Conservation (phyloP, 2,797 vertebrate genomes). For the Hafferia zeledoni region DNA sequence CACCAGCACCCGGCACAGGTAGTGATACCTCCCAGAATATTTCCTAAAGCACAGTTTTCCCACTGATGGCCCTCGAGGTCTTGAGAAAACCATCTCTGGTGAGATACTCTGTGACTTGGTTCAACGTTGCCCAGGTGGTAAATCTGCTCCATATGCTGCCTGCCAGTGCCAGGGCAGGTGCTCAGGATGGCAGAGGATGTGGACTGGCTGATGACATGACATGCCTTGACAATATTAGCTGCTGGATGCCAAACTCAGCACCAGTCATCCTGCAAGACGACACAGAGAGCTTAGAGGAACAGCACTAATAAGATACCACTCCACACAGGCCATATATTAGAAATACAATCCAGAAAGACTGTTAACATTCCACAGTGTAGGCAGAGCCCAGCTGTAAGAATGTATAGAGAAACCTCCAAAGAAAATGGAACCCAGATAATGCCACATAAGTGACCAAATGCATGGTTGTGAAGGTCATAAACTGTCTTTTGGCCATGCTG, state of each 20-base stretch:
- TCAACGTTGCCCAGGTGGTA: not conserved
- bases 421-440: not conserved
- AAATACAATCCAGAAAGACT: not conserved
- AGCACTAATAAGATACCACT: not conserved
- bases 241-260: not conserved
- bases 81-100: not conserved
- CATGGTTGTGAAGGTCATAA: not conserved
- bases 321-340: not conserved
- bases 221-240: not conserved
- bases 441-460: not conserved
- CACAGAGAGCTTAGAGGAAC: not conserved
- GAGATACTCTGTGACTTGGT: not conserved
- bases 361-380: not conserved
- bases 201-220: not conserved
- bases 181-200: not conserved
- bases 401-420: not conserved
- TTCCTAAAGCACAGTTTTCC: not conserved
- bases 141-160: not conserved
- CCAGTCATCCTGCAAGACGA: not conserved
- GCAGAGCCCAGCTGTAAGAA: not conserved
- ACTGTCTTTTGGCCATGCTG: not conserved
- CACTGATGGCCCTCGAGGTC: not conserved
- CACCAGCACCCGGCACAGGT: not conserved
- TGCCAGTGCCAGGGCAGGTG: not conserved
- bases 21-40: not conserved